Evolutionary conservation across 92 coral and sea anemone genomes (phyloP).

Genomic region (Palythoa caribaeorum): DNA sequence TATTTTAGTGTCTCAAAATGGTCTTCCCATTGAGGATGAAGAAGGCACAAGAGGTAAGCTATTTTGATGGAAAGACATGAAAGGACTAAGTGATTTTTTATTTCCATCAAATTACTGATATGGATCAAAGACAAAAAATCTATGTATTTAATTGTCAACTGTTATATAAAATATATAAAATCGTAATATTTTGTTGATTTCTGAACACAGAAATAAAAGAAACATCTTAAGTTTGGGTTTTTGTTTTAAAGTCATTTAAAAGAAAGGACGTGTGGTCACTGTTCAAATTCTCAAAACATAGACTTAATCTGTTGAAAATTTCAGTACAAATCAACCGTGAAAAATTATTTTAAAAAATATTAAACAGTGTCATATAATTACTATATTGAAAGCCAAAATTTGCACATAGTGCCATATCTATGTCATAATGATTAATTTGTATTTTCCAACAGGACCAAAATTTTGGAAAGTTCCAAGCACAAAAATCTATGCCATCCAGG

Average conservation of each 20-base stretch:
- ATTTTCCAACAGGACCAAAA: constrained; percentile 8
- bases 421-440: not conserved
- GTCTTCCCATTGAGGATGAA: constrained; percentile 17
- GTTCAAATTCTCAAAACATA: no score
- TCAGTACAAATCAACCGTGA: no score
- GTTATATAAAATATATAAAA: no score
- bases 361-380: not conserved
- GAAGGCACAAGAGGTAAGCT: constrained; percentile 7
- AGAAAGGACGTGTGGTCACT: not conserved
- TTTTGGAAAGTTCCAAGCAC: constrained; percentile 42
- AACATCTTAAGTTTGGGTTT: not conserved
- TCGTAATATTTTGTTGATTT: no score
- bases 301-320: not conserved
- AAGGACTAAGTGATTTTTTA: no score
- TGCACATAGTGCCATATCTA: not conserved
- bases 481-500: not conserved
- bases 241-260: no score
- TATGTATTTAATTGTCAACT: not conserved
- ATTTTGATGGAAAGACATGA: not conserved
- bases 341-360: not conserved
- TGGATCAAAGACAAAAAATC: not conserved
- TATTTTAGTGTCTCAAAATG: constrained; percentile 37
- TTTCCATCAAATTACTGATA: not conserved
- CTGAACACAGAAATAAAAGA: not conserved
- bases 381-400: not conserved